phyloP scores from a whole-genome alignment of 2,888 invertebrate species.

The Suillia variegata region DNA sequence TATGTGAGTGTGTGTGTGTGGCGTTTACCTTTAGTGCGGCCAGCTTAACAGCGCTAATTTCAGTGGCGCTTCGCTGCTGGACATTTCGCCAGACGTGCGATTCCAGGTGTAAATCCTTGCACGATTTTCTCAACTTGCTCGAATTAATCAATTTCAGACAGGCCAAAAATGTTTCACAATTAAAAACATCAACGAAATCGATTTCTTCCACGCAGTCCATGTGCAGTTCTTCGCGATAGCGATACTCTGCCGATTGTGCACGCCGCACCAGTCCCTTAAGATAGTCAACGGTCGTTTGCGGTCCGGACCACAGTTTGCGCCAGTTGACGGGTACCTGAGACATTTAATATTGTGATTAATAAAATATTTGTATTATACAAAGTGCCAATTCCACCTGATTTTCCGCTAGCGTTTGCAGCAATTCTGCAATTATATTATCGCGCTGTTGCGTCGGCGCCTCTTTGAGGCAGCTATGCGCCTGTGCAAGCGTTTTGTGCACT shows the following conservation, averaged over 20 bases:
- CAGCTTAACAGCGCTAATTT: conserved; percentile 39
- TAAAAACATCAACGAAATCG: conserved; percentile 53
- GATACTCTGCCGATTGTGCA: conserved; percentile 49
- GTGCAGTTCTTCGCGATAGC: conserved; percentile 43
- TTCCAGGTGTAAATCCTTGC: conserved; percentile 46
- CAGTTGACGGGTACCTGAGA: conserved; percentile 51
- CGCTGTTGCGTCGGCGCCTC: conserved; percentile 33
- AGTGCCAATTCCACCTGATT: conserved; percentile 43
- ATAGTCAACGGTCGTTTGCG: conserved; percentile 53
- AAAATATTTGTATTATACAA: not conserved
- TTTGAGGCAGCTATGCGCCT: conserved; percentile 46
- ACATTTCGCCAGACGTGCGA: conserved; percentile 32
- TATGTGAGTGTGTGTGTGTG: too few species aligned
- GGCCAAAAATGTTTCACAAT: conserved; percentile 56
- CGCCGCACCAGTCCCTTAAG: conserved; percentile 53
- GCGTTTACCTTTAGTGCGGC: conserved; percentile 51
- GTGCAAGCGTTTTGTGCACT: conserved; percentile 53
- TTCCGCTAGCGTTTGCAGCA: conserved; percentile 45
- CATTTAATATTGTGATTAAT: too few species aligned
- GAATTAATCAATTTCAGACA: conserved; percentile 56
- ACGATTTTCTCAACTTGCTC: conserved; percentile 45
- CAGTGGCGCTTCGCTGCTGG: not conserved
- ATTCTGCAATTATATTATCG: conserved; percentile 35
- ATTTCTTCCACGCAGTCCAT: conserved; percentile 47
- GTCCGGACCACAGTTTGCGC: conserved; percentile 57